Percentiles rank a stretch among this genome's conserved stretches.
phyloP scores from a whole-genome alignment of 2,888 invertebrate species.

The Byasa hedistus region DNA sequence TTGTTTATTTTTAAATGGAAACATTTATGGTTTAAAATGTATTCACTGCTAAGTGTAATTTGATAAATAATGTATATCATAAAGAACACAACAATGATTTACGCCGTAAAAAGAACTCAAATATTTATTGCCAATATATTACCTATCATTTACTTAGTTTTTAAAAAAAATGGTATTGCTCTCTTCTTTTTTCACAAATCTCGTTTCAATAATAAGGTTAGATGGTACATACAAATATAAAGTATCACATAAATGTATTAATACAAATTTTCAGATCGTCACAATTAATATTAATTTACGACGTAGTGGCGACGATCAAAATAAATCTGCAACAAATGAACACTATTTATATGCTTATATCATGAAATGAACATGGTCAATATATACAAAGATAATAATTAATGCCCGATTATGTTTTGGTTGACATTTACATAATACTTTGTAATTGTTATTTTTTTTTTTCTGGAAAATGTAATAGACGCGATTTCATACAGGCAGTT shows the following conservation, averaged over 20 bases:
- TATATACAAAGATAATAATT: slow-evolving; percentile 16
- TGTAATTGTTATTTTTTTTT: slow-evolving; percentile 29
- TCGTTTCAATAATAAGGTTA: too few relatives aligned
- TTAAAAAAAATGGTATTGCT: background rate
- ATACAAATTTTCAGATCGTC: background rate
- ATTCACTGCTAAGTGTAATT: background rate
- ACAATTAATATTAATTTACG: background rate
- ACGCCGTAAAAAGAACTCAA: background rate
- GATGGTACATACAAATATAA: background rate
- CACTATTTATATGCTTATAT: background rate
- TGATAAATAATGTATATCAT: background rate
- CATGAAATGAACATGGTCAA: slow-evolving; percentile 9
- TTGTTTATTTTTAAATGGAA: background rate
- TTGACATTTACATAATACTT: slow-evolving; percentile 33
- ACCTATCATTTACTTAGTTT: background rate
- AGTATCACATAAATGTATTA: background rate
- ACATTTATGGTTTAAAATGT: background rate
- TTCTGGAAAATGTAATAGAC: background rate
- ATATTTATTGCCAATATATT: background rate
- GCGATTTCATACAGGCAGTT: background rate
- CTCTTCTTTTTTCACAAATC: too few relatives aligned
- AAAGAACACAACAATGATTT: background rate
- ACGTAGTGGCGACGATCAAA: background rate
- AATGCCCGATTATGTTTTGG: slow-evolving; percentile 18
- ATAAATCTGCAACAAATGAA: background rate